Evolutionary conservation across 1,140 invertebrate species (phyloP).

Genomic region (Geopemphigus sp.): DNA sequence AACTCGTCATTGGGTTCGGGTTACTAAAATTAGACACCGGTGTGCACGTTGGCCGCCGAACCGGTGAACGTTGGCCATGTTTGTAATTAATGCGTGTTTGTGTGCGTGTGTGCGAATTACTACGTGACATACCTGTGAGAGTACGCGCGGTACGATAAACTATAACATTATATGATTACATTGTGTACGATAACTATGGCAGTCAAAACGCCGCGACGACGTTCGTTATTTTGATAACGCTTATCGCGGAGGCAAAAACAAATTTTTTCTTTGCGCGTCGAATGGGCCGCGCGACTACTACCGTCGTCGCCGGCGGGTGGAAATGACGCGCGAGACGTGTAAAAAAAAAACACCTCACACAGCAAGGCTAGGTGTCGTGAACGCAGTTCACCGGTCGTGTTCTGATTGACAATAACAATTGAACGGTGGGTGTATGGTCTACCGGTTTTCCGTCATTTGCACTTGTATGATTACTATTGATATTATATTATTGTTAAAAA

Average conservation of each 20-base stretch:
- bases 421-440: too few species aligned
- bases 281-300: neutral
- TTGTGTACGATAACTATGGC: too few species aligned
- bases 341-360: slow-evolving; percentile 12
- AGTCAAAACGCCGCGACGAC: neutral
- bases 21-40: slow-evolving; percentile 19
- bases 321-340: neutral
- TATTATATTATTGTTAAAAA: too few species aligned
- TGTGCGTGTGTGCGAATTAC: neutral
- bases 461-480: too few species aligned
- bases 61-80: neutral
- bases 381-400: too few species aligned
- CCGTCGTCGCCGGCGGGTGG: neutral
- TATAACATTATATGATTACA: too few species aligned
- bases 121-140: too few species aligned
- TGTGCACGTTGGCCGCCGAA: neutral
- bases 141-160: too few species aligned
- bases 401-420: too few species aligned
- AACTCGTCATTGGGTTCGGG: neutral
- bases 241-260: neutral
- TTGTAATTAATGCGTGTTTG: neutral
- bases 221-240: neutral
- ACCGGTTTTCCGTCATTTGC: too few species aligned
- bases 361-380: too few species aligned
- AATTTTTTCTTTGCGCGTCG: neutral